Percentiles rank a stretch among this genome's conserved stretches.
Evolutionary conservation across 2,113 vertebrate species (phyloP).

Genomic region (Larimichthys crocea): DNA sequence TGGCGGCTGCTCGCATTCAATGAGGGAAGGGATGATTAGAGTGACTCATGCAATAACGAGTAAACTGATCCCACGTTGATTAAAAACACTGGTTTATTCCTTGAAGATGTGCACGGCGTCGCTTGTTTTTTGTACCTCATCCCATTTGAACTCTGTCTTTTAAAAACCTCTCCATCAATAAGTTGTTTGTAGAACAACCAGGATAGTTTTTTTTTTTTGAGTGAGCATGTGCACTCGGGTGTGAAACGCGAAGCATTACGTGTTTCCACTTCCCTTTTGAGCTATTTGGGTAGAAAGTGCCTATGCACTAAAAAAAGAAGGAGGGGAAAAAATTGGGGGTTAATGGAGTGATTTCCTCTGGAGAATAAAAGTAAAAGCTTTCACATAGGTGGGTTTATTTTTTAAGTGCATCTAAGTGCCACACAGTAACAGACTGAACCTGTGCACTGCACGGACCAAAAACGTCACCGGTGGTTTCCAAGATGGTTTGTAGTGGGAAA

Average conservation of each 20-base stretch:
- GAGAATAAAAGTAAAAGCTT: conserved; percentile 71
- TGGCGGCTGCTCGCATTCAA: conserved; percentile 37
- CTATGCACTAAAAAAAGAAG: conserved; percentile 19
- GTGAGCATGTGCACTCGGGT: conserved; percentile 1
- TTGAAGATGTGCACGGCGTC: background rate
- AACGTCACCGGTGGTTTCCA: background rate
- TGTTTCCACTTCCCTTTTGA: conserved; percentile 37
- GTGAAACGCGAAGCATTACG: conserved; percentile 31
- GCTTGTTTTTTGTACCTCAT: conserved; percentile 4
- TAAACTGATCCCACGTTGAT: conserved; percentile 55
- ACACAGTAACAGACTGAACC: conserved; percentile 21
- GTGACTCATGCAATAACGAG: conserved; percentile 42
- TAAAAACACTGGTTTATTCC: conserved; percentile 40
- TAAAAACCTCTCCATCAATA: conserved; percentile 9
- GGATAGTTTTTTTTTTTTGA: conserved; percentile 1
- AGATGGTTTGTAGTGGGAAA: conserved; percentile 5
- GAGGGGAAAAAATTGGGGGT: background rate
- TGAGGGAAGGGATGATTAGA: conserved; percentile 40
- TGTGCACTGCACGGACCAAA: background rate
- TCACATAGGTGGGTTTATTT: conserved; percentile 44
- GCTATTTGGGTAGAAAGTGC: conserved; percentile 60
- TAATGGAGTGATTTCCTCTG: conserved; percentile 65
- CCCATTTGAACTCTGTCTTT: conserved; percentile 14
- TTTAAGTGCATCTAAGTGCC: conserved; percentile 65
- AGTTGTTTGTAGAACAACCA: background rate